Base-by-base conservation (phyloP, 2,797 vertebrate species). In the Cheracebus regulus region DNA sequence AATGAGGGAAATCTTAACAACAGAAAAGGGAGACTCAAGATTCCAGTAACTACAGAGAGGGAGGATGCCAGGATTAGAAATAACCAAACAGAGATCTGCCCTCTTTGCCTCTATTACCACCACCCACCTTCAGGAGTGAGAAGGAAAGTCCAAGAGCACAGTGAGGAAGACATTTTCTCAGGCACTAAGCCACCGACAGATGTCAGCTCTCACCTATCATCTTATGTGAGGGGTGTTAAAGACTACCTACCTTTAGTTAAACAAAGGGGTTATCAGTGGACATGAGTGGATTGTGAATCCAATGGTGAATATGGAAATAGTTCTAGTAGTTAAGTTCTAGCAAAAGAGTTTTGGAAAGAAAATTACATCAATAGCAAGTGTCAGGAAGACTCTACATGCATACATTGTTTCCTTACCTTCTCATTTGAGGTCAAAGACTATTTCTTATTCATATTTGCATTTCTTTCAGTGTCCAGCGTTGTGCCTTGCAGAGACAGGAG, bases 341-440 rank as follows among this genome's bases (percentile, higher is more conserved):
- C 95, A 95, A 87, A 26, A 87, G 57, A 87, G 70, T 80, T 83
- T 52, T 78, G 86, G 28, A 88, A 87, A 57, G 52, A 20, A 92
- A 75, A 86, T 19, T 76, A 17, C 39, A 81, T 82, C 46, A 33
- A 3, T 4, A 72, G 11, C 79, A 85, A 67, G 39, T 85, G 48
- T 84, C 86, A 95, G 41, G 33, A 92, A 91, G 33, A 78, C 64
- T 81, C 36, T 20, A 85, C 81, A 36, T 79, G 14, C 41, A 78
- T 72, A 89, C 19, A 79, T 46, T 87, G 8, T 87, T 95, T 94
- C 67, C 33, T 80, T 39, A 75, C 10, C 30, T 88, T 84, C 36
- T 78, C 33, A 44, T 14, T 61, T 82, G 70, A 80, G 22, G 36
- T 82, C 28, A 84, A 81, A 72, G 83, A 90, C 70, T 87, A 41